Percentiles rank a stretch among this genome's conserved stretches.
phyloP scores from a whole-genome alignment of 2,888 invertebrate species.

The Cheilosia variabilis region DNA sequence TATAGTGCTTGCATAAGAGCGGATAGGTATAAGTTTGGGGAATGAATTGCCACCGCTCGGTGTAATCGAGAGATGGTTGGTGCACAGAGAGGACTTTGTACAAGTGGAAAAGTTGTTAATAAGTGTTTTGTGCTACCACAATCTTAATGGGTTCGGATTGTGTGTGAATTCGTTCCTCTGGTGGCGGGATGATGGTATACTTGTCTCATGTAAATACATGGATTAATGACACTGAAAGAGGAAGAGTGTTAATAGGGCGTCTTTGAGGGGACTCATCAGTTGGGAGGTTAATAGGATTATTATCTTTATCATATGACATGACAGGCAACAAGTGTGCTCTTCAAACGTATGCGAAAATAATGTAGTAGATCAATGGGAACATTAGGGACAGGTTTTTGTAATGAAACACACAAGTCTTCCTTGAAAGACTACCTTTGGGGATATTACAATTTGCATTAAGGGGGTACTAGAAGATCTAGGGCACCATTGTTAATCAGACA shows the following conservation, averaged over 20 bases:
- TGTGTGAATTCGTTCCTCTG: conserved; percentile 4
- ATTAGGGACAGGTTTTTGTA: no score
- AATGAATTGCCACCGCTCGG: conserved; percentile 41
- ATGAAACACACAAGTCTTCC: no score
- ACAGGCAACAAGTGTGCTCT: no score
- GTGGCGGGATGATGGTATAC: neutral
- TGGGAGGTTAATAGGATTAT: no score
- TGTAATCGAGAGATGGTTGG: conserved; percentile 22
- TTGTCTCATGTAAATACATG: neutral
- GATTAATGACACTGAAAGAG: neutral
- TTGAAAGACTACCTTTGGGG: no score
- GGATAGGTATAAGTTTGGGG: conserved; percentile 30
- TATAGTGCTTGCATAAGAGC: conserved; percentile 34
- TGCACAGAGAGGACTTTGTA: neutral
- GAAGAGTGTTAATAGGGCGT: neutral
- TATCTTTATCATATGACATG: no score
- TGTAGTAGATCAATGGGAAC: no score
- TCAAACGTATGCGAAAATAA: no score
- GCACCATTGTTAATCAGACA: no score
- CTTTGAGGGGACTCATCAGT: no score
- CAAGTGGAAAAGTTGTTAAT: conserved; percentile 68
- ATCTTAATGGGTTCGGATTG: conserved; percentile 52
- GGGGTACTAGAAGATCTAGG: no score
- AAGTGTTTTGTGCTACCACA: conserved; percentile 58
- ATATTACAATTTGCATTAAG: no score